Percentiles rank a stretch among this genome's conserved stretches.
Conservation (phyloP, 1,140 invertebrate genomes). For the Calosoma granatense region DNA sequence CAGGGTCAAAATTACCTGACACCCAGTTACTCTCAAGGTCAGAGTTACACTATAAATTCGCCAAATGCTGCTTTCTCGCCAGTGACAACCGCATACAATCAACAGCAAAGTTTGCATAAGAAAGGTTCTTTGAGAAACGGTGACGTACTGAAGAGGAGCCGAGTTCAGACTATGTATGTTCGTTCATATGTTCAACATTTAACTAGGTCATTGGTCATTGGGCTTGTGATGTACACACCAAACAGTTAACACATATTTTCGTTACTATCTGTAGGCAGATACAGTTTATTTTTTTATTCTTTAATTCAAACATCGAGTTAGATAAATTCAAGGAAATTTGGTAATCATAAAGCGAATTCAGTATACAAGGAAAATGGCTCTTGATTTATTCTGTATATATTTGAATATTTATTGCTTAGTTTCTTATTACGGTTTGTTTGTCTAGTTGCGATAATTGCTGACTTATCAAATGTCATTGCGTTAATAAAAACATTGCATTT, state of each 20-base stretch:
- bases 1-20: constrained; percentile 42
- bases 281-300: constrained; percentile 9
- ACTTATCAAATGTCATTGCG: no score
- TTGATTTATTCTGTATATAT: no score
- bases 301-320: constrained; percentile 10
- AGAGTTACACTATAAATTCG: constrained; percentile 35
- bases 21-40: constrained; percentile 33
- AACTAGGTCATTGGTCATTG: constrained; percentile 27
- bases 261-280: no score
- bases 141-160: constrained; percentile 55
- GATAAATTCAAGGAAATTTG: no score
- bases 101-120: constrained; percentile 45
- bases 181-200: no score
- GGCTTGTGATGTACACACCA: constrained; percentile 8
- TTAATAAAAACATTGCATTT: no score
- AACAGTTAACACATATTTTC: neutral
- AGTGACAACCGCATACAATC: constrained; percentile 18
- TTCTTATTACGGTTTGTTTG: no score
- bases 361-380: no score
- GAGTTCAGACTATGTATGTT: constrained; percentile 55
- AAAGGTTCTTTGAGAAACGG: constrained; percentile 56
- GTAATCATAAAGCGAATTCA: no score
- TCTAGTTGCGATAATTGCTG: no score
- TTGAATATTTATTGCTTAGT: no score
- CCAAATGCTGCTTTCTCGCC: constrained; percentile 39